Conservation (phyloP, 1,140 invertebrate species). For the Achatina immaculata region DNA sequence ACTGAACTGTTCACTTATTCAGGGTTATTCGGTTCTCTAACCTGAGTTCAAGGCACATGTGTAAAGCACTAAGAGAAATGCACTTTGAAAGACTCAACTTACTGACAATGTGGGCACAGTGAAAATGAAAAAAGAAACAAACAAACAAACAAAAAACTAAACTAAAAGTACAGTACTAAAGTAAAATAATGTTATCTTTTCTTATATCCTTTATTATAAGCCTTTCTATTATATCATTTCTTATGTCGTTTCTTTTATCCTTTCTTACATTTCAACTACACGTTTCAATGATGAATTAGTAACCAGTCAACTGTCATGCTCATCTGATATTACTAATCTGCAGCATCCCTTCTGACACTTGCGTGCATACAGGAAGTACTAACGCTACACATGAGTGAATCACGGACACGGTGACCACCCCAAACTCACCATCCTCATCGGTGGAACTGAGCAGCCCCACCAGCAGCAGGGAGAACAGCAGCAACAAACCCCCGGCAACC, state of each 20-base stretch:
- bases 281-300: background rate
- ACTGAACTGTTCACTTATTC: too few species aligned
- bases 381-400: background rate
- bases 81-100: too few species aligned
- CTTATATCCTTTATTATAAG: too few species aligned
- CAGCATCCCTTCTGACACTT: background rate
- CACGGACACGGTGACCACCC: background rate
- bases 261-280: background rate
- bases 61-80: too few species aligned
- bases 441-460: background rate
- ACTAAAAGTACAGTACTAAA: too few species aligned
- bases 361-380: background rate
- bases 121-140: too few species aligned
- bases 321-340: background rate
- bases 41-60: too few species aligned
- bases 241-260: background rate
- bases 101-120: too few species aligned
- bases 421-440: slow-evolving; percentile 8
- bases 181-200: too few species aligned
- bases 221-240: too few species aligned
- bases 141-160: too few species aligned
- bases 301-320: background rate
- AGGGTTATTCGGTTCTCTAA: too few species aligned
- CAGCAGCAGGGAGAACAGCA: background rate
- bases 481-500: background rate